Base-by-base conservation (phyloP, 1,140 invertebrate genomes). In the Drosophila obscura region DNA sequence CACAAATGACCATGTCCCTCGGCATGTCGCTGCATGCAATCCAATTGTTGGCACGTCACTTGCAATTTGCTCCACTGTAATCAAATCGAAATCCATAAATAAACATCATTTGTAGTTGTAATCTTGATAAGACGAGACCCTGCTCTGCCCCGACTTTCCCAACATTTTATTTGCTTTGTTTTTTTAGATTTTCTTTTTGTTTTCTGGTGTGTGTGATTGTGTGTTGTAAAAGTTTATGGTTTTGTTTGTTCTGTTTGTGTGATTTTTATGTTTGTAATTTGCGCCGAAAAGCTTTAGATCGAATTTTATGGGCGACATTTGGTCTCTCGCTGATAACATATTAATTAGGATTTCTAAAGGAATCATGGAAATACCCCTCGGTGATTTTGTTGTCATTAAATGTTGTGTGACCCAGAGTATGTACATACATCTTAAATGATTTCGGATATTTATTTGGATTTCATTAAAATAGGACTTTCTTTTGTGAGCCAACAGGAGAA, bases 61-160 rank as follows among this genome's bases (percentile, higher is more conserved):
- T 90, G 82, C 68, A 92, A 85, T 80, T 92, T 91, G 60, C 89
- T 91, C 91, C 91, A 92, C 91, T 92, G 73, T 89, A 87, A 87
- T 83, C 73, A 88, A 87, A 88, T 76, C 51, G 51, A 87, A 61
- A 85, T 88, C 77, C 74, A 87, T 87, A 85, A 76, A 76, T 76
- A 73, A 74, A 55, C 51, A 58, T 74, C 43, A 73, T 63, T 55
- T 50, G 51, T 52, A 65, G 60, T 55, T 22, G 56, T 66, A 60
- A 76, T 76, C 73, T 67, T 24, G 66, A 69, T 57, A 5, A 6
- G 51, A n/a, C 7, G 4, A 11, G 1, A 4, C 7, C 1, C 8
- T 52, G 9, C 15, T 0, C 4, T 65, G 9, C 28, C 41, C 16
- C 5, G 8, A 31, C 31, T 9, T n/a, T 8, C 41, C 41, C 52